Base-by-base conservation (phyloP, 1,140 invertebrate species). In the Kradibia gibbosae region DNA sequence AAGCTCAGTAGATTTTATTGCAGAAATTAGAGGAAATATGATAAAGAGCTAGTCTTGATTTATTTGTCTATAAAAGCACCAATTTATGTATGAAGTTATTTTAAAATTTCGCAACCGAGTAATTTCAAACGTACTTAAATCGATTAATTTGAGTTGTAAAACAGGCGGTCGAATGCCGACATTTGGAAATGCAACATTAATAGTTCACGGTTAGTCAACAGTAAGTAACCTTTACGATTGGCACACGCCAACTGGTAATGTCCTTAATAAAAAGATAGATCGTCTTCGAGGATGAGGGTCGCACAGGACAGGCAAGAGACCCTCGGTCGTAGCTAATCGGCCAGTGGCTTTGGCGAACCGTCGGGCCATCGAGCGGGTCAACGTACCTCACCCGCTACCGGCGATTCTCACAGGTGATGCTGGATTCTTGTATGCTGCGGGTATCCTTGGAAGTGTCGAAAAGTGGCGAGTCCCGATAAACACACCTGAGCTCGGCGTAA, bases 381-480 rank as follows among this genome's bases (percentile, higher is more conserved):
- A 67, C 62, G 62, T 39, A 5, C 36, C 17, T 10, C 39, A n/a
- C 34, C 15, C 3, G 34, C 62, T 39, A 67, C 34, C 20, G 62
- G 34, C 60, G 11, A 36, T 65, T 36, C 60, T 65, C 60, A 65
- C 60, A 65, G 60, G 31, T 65, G 60, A 65, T 65, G 60, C 60
- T 36, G 31, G 31, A 36, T 11, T 65, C 60, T 28, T 15, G 3
- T 22, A 17, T 10, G 45, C 45, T 17, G 36, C n/a, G 48, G 45
- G 15, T 74, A 74, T 57, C 72, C n/a, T 31, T 73, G 8, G 13
- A 57, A 74, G 31, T 55, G 72, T 11, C 72, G 50, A 65, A 65
- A 65, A 65, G 60, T 65, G 60, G 13, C 31, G 31, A 65, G 60
- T 65, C 31, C 60, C 60, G 60, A 65, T 65, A 65, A 65, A 65